Percentiles rank a stretch among this genome's conserved stretches.
These are phyloP conservation scores for Himalopsyche kuldschensis DNA, from an alignment of 2,888 invertebrate species.

Conservation along the genomic window DNA sequence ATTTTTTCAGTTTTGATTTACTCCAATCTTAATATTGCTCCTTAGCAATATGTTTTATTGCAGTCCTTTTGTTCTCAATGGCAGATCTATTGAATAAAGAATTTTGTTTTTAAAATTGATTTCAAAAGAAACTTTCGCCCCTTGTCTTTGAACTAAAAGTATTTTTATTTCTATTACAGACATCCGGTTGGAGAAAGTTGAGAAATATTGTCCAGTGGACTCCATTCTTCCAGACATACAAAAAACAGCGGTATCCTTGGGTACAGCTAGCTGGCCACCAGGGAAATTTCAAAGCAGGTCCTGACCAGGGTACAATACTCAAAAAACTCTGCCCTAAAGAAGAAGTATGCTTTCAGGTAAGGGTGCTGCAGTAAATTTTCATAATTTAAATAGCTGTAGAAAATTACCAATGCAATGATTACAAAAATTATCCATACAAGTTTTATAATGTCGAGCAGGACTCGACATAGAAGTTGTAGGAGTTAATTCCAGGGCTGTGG, in stretches of 20 bases:
- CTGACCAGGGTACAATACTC: constrained; percentile 89
- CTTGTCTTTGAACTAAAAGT: constrained; percentile 17
- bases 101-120: background rate
- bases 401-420: too few species aligned
- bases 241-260: constrained; percentile 95
- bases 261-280: constrained; percentile 95
- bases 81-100: too few species aligned
- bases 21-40: too few species aligned
- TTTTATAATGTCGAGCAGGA: too few species aligned
- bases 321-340: constrained; percentile 92
- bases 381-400: too few species aligned
- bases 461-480: too few species aligned
- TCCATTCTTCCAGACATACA: constrained; percentile 95
- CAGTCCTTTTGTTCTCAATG: too few species aligned
- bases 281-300: constrained; percentile 92
- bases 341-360: constrained; percentile 80
- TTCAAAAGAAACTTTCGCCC: background rate
- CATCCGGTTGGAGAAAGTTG: constrained; percentile 91
- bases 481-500: too few species aligned
- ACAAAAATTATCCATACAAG: too few species aligned
- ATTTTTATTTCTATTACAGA: constrained; percentile 62
- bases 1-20: too few species aligned
- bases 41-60: too few species aligned
- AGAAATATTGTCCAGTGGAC: constrained; percentile 95
- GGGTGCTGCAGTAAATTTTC: constrained; percentile 22